Evolutionary conservation across 2,888 invertebrate genomes (phyloP).

Genomic region (Folsomia candida): DNA sequence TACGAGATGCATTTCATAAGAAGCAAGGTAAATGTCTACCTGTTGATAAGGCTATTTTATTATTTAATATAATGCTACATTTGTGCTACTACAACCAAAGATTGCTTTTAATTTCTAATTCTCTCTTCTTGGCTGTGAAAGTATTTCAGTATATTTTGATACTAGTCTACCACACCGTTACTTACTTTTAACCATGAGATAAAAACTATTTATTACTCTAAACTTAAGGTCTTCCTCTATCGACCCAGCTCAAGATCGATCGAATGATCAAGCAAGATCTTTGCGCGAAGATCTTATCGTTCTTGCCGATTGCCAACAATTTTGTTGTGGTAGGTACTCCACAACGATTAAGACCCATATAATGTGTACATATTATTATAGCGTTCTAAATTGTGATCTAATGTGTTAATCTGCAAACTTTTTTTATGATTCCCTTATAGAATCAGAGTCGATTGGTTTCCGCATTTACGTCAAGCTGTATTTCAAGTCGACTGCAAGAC

Average conservation of each 20-base stretch:
- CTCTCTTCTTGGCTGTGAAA: too few species aligned
- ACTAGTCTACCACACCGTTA: too few species aligned
- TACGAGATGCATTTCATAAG: too few species aligned
- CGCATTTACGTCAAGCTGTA: conserved; percentile 1
- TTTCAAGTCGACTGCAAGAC: conserved; percentile 7
- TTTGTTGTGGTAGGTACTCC: conserved; percentile 10
- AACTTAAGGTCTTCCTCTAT: conserved; percentile 7
- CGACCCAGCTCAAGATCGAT: conserved; percentile 14
- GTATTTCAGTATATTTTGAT: too few species aligned
- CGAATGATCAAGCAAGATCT: conserved; percentile 3
- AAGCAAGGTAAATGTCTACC: too few species aligned
- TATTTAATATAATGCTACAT: too few species aligned
- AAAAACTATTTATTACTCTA: conserved; percentile 11
- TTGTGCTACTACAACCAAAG: too few species aligned
- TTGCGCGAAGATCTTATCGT: conserved; percentile 10
- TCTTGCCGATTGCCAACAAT: conserved; percentile 5
- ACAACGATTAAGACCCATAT: not conserved
- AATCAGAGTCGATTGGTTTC: conserved; percentile 14
- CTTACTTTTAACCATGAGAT: not conserved
- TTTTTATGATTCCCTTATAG: conserved; percentile 15
- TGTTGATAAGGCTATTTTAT: too few species aligned
- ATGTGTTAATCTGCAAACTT: conserved; percentile 4
- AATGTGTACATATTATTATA: not conserved
- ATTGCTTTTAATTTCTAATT: too few species aligned
- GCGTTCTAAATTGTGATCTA: conserved; percentile 7